A percentile compares a stretch with the other conserved stretches of the same genome.
Evolutionary conservation across 2,888 invertebrate genomes (phyloP).

Genomic region (Esperia sulphurella): DNA sequence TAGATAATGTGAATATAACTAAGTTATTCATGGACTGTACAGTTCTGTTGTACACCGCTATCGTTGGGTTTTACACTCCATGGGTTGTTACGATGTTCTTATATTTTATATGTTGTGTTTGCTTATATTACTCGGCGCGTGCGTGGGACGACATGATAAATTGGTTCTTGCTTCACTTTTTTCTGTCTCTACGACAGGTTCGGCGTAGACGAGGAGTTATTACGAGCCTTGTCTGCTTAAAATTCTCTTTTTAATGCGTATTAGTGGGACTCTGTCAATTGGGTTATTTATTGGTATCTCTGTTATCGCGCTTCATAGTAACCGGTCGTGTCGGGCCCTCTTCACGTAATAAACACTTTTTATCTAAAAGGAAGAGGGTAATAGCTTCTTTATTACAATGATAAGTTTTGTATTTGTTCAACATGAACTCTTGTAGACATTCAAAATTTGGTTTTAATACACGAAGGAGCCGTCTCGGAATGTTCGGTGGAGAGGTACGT

Average conservation of each 20-base stretch:
- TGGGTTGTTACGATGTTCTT: constrained; percentile 57
- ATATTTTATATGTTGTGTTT: constrained; percentile 63
- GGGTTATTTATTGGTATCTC: constrained; percentile 30
- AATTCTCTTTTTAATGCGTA: constrained; percentile 47
- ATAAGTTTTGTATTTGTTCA: constrained; percentile 19
- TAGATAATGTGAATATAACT: constrained; percentile 78
- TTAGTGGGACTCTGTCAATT: constrained; percentile 34
- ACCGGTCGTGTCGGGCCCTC: constrained; percentile 33
- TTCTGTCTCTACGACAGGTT: constrained; percentile 56
- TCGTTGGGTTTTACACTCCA: constrained; percentile 77
- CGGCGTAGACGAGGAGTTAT: constrained; percentile 62
- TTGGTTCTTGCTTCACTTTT: constrained; percentile 66
- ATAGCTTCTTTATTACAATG: constrained; percentile 43
- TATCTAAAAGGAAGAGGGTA: constrained; percentile 50
- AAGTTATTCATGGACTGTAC: constrained; percentile 72
- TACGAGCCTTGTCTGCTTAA: constrained; percentile 47
- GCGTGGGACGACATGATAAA: constrained; percentile 74
- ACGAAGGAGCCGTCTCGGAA: constrained; percentile 5
- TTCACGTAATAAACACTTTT: constrained; percentile 48
- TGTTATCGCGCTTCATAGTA: constrained; percentile 24
- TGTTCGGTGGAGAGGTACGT: constrained; percentile 14
- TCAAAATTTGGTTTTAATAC: constrained; percentile 8
- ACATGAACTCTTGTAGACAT: constrained; percentile 3
- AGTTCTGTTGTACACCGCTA: constrained; percentile 50
- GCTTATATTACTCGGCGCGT: constrained; percentile 63